Evolutionary conservation across 1,140 invertebrate species (phyloP), one percentile per base, ranked within the genome.

Genomic region (Pachyrhynchus sulphureomaculatus): DNA sequence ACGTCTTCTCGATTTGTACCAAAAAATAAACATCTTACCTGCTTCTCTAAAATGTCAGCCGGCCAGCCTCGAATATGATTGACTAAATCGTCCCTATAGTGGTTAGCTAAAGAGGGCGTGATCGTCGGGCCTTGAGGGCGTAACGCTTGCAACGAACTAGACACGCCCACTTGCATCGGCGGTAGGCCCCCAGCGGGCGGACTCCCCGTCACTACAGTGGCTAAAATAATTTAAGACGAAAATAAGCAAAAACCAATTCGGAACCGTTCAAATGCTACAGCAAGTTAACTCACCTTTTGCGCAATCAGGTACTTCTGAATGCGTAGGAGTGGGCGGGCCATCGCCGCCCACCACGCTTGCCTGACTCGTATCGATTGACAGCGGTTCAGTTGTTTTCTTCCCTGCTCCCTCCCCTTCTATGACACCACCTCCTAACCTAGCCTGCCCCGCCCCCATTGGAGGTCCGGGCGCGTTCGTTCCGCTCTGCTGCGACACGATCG

Each of bases 11-110:
- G n/a, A n/a, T n/a, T n/a, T n/a, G n/a, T n/a, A n/a, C n/a, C n/a
- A n/a, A n/a, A n/a, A n/a, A n/a, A n/a, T n/a, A n/a, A n/a, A n/a
- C n/a, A n/a, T n/a, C 55, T 72, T 79, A 95, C 94, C 86, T 96
- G 93, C 84, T 91, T 93, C 79, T 97, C 94, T 61, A 94, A 81
- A 70, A 89, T 87, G 72, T 97, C 93, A 12, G 92, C 92, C 56
- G 92, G 92, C 90, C 95, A 97, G 42, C 90, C 91, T 64, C 86
- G 86, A 52, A 97, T 93, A 78, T 98, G 95, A 71, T 86, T 84
- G 59, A 93, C 92, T 66, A 97, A 82, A 79, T 95, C 91, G 75
- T 92, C 86, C 65, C 93, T 85, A 79, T 92, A 93, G 81, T 96
- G 92, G 80, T 96, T 93, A 62, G 91, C 88, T 67, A 96, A 82